These are phyloP conservation scores for Gavialis gangeticus DNA, from an alignment of 2,113 vertebrate species.

Conservation along the genomic window DNA sequence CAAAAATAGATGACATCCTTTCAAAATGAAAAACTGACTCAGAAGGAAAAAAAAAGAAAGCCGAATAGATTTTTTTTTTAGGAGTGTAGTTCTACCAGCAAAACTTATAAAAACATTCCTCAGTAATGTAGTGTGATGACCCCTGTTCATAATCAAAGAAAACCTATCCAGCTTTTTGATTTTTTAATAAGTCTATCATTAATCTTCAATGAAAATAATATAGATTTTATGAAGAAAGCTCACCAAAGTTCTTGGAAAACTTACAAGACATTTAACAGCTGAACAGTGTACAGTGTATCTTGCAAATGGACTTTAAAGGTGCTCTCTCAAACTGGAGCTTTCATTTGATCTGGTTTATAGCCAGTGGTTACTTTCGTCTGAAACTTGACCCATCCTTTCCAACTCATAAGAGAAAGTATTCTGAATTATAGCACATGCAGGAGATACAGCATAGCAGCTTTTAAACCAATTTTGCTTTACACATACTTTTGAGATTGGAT, in stretches of 20 bases:
- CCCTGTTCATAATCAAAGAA: conserved; percentile 63
- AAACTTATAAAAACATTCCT: conserved; percentile 72
- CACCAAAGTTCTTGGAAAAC: conserved; percentile 70
- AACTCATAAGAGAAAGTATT: conserved; percentile 70
- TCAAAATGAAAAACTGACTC: conserved; percentile 68
- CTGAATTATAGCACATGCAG: conserved; percentile 56
- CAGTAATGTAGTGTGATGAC: conserved; percentile 66
- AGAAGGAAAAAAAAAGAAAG: background rate
- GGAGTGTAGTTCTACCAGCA: conserved; percentile 54
- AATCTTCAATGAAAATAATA: conserved; percentile 75
- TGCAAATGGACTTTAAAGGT: conserved; percentile 70
- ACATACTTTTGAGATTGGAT: background rate
- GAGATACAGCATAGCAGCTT: conserved; percentile 21
- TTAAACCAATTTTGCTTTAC: conserved; percentile 35
- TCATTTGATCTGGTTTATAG: conserved; percentile 78
- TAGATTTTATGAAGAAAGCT: conserved; percentile 73
- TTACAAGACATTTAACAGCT: conserved; percentile 73
- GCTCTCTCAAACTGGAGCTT: conserved; percentile 64
- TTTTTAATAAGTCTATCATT: conserved; percentile 71
- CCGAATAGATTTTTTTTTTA: conserved; percentile 24
- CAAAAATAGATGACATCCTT: conserved; percentile 11
- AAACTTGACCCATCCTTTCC: conserved; percentile 71
- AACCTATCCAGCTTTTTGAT: conserved; percentile 60
- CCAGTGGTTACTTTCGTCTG: conserved; percentile 68
- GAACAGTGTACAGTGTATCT: conserved; percentile 70